Evolutionary conservation across 2,797 vertebrate genomes (phyloP), one percentile per base, ranked within the genome.

Genomic region (Sparus aurata): DNA sequence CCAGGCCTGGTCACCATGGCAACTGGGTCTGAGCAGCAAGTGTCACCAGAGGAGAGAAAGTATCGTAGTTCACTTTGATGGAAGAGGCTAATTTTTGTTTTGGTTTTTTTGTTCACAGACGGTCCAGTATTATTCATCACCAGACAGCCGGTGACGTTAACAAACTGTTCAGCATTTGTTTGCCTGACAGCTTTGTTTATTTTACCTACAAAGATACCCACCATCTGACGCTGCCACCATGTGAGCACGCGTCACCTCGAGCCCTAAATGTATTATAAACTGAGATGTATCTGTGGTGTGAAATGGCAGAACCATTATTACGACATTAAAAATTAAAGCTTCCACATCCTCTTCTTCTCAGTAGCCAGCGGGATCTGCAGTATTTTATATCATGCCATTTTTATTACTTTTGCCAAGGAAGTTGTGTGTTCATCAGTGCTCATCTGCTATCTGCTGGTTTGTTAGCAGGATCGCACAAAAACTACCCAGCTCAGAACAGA

Each of bases 1-100:
- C 73, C 79, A 79, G 77, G 66, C 82, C 64, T 55, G 47, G 85
- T 92, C 87, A 64, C 93, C 90, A 94, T 93, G 89, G 91, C 72
- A 94, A 94, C 89, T 76, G 76, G 71, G 71, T 69, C 68, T 76
- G 71, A 81, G 60, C 73, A 88, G 68, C 52, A 86, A 84, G 84
- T 82, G 84, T 84, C 87, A 90, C 76, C 64, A 43, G 76, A 87
- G 49, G 85, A 79, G 80, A 81, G 63, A 90, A 84, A 72, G 69
- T 74, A 50, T 20, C 43, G 3, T 62, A 50, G 79, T 80, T 89
- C 71, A 79, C 69, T 84, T 80, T 84, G 80, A 88, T 76, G 52
- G 52, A 68, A 63, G 69, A 80, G 73, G 73, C 34, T 59, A 30
- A 49, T 82, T 76, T 4, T 13, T 11, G 52, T 13, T 30, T 77